These are phyloP conservation scores for Sturnus vulgaris DNA, from an alignment of 2,113 vertebrate genomes.

Conservation along the genomic window DNA sequence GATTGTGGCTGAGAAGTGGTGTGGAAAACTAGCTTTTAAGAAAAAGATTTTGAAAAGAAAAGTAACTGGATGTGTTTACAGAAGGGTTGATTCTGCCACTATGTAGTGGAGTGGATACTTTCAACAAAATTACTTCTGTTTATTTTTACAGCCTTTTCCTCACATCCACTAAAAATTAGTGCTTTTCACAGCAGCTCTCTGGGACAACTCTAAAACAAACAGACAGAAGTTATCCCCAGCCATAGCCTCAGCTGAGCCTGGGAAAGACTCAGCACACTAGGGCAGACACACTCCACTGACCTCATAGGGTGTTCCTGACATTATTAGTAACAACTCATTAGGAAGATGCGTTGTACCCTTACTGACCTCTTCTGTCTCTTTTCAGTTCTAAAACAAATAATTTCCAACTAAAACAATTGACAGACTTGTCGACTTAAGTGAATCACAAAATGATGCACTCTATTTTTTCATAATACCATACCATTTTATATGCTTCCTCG, in stretches of 20 bases:
- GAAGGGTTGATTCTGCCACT: neutral
- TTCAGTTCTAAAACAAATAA: neutral
- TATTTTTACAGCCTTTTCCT: conserved; percentile 21
- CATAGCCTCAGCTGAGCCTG: neutral
- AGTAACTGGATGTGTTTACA: conserved; percentile 1
- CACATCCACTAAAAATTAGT: neutral
- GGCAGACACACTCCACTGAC: neutral
- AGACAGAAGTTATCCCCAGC: neutral
- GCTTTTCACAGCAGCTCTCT: neutral
- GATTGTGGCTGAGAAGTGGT: neutral
- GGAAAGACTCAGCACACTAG: neutral
- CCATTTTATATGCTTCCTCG: fast-evolving
- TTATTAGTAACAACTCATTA: neutral
- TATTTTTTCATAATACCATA: neutral
- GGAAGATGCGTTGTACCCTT: neutral
- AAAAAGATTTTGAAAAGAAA: neutral
- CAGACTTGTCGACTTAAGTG: neutral
- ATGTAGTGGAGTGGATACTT: neutral
- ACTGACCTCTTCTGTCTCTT: neutral
- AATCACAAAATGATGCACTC: neutral
- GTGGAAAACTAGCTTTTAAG: neutral
- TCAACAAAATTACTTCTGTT: conserved; percentile 13
- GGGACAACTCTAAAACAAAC: neutral
- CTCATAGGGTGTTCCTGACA: neutral
- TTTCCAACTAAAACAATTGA: neutral